A percentile compares a stretch with the other conserved stretches of the same genome.
Conservation (phyloP, 2,888 invertebrate species). For the Aricia artaxerxes region DNA sequence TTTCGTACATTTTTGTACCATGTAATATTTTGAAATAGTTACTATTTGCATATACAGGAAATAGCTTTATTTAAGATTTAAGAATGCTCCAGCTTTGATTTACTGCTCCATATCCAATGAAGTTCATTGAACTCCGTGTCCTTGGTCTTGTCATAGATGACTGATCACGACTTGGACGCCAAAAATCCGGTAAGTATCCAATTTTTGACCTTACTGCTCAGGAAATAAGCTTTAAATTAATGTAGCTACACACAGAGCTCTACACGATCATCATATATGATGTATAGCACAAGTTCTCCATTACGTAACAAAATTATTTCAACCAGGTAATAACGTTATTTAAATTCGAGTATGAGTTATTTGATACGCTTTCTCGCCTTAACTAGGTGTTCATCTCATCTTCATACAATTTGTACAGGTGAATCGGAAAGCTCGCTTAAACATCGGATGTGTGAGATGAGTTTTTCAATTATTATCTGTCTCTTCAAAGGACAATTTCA, state of each 20-base stretch:
- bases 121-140: slow-evolving; percentile 3
- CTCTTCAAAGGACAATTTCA: not conserved
- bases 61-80: not conserved
- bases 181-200: not conserved
- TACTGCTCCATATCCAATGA: not conserved
- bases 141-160: slow-evolving; percentile 21
- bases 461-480: not conserved
- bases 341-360: slow-evolving; percentile 6
- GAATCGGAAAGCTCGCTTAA: not conserved
- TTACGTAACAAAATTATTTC: not conserved
- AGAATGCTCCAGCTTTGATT: not conserved
- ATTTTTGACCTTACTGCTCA: not conserved
- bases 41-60: not conserved
- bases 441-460: not conserved
- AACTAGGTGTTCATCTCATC: not conserved
- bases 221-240: not conserved
- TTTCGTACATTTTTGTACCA: not conserved
- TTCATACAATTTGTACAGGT: slow-evolving; percentile 10
- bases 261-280: not conserved
- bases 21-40: not conserved
- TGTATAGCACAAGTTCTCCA: not conserved
- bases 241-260: too few species aligned
- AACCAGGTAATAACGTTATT: not conserved
- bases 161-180: not conserved
- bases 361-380: slow-evolving; percentile 18